Evolutionary conservation across 2,888 invertebrate genomes (phyloP).

Genomic region (Drosophila stalkeri): DNA sequence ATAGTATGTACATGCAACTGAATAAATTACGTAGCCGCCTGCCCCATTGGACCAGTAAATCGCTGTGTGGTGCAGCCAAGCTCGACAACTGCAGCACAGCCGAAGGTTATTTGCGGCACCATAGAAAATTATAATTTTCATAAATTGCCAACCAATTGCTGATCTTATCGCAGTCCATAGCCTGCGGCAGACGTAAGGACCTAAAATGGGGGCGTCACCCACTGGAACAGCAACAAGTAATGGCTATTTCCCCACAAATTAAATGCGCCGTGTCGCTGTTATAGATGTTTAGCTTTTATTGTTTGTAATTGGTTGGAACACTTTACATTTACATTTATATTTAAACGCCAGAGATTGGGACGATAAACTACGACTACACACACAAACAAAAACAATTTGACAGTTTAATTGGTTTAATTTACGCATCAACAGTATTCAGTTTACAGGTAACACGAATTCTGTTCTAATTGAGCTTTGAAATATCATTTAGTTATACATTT

Average conservation of each 20-base stretch:
- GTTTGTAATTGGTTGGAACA: conserved; percentile 74
- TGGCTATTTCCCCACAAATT: conserved; percentile 15
- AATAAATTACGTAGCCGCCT: conserved; percentile 56
- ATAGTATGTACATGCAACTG: conserved; percentile 20
- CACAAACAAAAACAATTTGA: conserved; percentile 79
- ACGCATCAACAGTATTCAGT: conserved; percentile 41
- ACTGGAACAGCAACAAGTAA: conserved; percentile 50
- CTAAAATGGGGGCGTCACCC: conserved; percentile 10
- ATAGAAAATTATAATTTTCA: conserved; percentile 65
- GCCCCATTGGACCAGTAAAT: conserved; percentile 34
- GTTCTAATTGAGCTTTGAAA: conserved; percentile 52
- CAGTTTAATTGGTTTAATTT: conserved; percentile 71
- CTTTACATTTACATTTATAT: conserved; percentile 75
- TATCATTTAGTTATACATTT: conserved; percentile 45
- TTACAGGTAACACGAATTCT: conserved; percentile 25
- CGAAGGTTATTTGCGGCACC: conserved; percentile 51
- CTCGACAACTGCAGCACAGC: conserved; percentile 30
- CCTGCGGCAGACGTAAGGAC: conserved; percentile 17
- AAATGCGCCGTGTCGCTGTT: conserved; percentile 24
- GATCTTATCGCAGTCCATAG: conserved; percentile 59
- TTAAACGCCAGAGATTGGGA: conserved; percentile 63
- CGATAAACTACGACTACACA: conserved; percentile 80
- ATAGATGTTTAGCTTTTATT: conserved; percentile 72
- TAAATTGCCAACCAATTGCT: conserved; percentile 60
- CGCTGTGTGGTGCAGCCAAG: conserved; percentile 38